phyloP scores from a whole-genome alignment of 1,140 invertebrate genomes.

The Sitodiplosis mosellana region DNA sequence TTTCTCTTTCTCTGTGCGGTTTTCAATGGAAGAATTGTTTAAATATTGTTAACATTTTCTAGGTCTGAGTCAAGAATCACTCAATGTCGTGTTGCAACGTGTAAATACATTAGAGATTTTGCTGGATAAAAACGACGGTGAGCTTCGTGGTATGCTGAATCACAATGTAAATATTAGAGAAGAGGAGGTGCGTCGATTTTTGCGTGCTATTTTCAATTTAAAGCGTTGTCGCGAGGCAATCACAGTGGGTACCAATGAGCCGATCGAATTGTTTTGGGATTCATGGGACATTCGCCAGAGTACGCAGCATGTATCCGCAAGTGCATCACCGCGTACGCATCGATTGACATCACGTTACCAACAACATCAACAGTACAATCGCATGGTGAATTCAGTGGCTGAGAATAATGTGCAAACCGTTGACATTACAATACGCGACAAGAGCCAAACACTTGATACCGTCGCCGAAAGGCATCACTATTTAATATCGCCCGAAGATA shows the following conservation, averaged over 20 bases:
- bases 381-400: neutral
- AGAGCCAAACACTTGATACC: neutral
- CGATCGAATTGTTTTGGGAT: conserved; percentile 69
- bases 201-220: conserved; percentile 65
- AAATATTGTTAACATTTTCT: neutral
- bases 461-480: no score
- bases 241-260: conserved; percentile 19
- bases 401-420: neutral
- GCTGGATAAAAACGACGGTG: conserved; percentile 66
- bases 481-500: conserved; percentile 7
- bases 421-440: neutral
- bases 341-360: conserved; percentile 2
- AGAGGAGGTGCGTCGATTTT: conserved; percentile 62
- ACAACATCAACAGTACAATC: neutral
- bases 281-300: conserved; percentile 59
- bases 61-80: conserved; percentile 24
- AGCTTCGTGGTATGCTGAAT: conserved; percentile 52
- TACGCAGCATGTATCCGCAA: conserved; percentile 14
- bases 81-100: conserved; percentile 32
- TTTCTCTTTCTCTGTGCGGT: neutral
- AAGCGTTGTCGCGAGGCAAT: conserved; percentile 25
- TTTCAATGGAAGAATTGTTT: neutral
- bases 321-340: conserved; percentile 16
- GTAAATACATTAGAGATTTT: conserved; percentile 56
- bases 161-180: conserved; percentile 41